phyloP scores from a whole-genome alignment of 2,113 vertebrate species.

The Illadopsis cleaveri region DNA sequence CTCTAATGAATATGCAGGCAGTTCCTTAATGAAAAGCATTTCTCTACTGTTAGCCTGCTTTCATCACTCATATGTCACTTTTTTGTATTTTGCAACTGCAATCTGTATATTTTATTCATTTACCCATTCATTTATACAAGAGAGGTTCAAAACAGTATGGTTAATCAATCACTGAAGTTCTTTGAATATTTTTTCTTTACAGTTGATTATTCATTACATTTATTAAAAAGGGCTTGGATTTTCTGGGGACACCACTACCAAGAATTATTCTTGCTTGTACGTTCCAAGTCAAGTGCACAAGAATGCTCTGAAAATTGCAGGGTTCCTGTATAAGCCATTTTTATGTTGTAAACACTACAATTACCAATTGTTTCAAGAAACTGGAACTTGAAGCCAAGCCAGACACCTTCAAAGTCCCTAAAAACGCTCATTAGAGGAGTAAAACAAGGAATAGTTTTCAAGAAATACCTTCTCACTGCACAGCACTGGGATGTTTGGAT shows the following conservation, averaged over 20 bases:
- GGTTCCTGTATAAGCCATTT: background rate
- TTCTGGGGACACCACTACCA: background rate
- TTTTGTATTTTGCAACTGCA: slow-evolving; percentile 42
- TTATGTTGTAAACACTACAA: slow-evolving; percentile 5
- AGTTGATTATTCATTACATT: slow-evolving; percentile 22
- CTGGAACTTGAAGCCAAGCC: background rate
- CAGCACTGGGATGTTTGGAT: background rate
- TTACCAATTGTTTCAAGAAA: slow-evolving; percentile 46
- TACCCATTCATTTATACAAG: slow-evolving; percentile 46
- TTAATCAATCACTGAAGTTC: slow-evolving; percentile 36
- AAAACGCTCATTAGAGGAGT: slow-evolving; percentile 6
- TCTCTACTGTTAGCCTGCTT: slow-evolving; percentile 52
- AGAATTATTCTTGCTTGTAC: background rate
- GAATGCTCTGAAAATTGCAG: slow-evolving; percentile 24
- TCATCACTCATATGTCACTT: slow-evolving; percentile 56
- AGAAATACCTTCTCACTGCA: background rate
- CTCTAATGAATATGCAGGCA: slow-evolving; percentile 61
- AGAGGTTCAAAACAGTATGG: slow-evolving; percentile 10
- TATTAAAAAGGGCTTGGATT: background rate
- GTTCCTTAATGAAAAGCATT: slow-evolving; percentile 60
- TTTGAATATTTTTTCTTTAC: slow-evolving; percentile 29
- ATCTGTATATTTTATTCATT: slow-evolving; percentile 63
- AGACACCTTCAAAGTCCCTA: background rate
- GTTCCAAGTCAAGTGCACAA: background rate
- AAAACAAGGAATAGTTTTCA: background rate